Evolutionary conservation across 1,140 invertebrate species (phyloP), one percentile per base, ranked within the genome.

Genomic region (Druon quercuslanigerum): DNA sequence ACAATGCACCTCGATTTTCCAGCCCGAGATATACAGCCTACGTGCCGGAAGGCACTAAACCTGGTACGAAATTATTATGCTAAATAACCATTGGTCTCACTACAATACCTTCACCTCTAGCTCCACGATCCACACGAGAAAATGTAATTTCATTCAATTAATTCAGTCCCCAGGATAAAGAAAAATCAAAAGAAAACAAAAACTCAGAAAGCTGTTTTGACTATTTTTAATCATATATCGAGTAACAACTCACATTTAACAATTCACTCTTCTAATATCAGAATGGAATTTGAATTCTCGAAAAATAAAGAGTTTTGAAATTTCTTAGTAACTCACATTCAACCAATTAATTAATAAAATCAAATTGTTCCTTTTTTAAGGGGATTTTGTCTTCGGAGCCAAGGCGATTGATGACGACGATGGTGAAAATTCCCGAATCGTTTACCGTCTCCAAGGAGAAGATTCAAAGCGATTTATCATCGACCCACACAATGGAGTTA

Each of bases 371-470:
- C 50, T 71, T 60, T 56, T 66, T 86, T 74, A 77, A 93, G 93
- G 93, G 19, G 92, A 94, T 84, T 98, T 98, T 91, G 96, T 98
- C 17, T 97, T 97, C 90, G 97, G 97, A 13, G 95, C 96, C 0
- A 95, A 95, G 89, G 97, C 97, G 0, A 90, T 92, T 9, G 97
- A 98, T 88, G 92, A 92, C 71, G 97, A 98, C 87, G 93, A 94
- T 54, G 96, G 95, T 1, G 86, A 93, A 1, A 98, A 98, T 87
- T 96, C 96, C 50, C 93, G 94, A 82, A 94, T 98, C 40, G 90
- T 93, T 13, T 98, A 98, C 87, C 93, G 92, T 54, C 90, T 98
- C 0, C 93, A 94, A 52, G 96, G 97, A 1, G 93, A 95, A 83
- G 96, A 98, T 87, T 92, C 94, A 5, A 91, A 94, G 50, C 94